A percentile compares a stretch with the other conserved stretches of the same genome.
phyloP scores from a whole-genome alignment of 2,888 invertebrate genomes.

The Hypsopygia costalis region DNA sequence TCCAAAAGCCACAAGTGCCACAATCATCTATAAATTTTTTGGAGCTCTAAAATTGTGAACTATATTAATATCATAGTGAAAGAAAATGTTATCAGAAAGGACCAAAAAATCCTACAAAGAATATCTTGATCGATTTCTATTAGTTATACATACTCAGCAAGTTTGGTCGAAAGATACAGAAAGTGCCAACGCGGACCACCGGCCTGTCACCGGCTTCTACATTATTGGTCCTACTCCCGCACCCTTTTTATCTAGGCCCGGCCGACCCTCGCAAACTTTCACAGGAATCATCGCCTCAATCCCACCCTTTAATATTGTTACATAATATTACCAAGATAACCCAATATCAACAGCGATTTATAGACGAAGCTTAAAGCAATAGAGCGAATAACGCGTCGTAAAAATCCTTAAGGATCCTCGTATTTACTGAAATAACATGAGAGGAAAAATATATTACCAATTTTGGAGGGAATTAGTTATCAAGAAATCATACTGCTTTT shows the following conservation, averaged over 20 bases:
- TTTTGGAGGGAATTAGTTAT: too few species aligned
- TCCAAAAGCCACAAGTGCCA: too few species aligned
- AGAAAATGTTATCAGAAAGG: too few species aligned
- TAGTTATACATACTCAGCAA: conserved; percentile 12
- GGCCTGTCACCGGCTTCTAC: conserved; percentile 42
- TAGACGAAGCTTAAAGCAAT: conserved; percentile 28
- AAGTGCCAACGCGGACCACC: conserved; percentile 25
- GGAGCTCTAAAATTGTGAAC: too few species aligned
- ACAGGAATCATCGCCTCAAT: conserved; percentile 56
- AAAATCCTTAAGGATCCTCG: conserved; percentile 8
- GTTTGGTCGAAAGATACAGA: conserved; percentile 22
- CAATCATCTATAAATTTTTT: too few species aligned
- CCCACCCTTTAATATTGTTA: conserved; percentile 53
- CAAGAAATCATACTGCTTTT: too few species aligned
- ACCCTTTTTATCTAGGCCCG: conserved; percentile 64
- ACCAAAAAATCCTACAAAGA: too few species aligned
- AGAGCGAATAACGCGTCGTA: conserved; percentile 29
- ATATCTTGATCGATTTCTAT: too few species aligned
- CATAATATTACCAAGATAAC: conserved; percentile 45
- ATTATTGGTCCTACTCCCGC: conserved; percentile 50
- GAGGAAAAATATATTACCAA: background rate
- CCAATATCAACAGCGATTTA: conserved; percentile 36
- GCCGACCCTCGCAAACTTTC: conserved; percentile 59
- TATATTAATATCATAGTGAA: too few species aligned
- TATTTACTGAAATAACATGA: background rate